Percentiles rank a stretch among this genome's conserved stretches.
phyloP scores from a whole-genome alignment of 2,113 vertebrate species.

The Okapia johnstoni region DNA sequence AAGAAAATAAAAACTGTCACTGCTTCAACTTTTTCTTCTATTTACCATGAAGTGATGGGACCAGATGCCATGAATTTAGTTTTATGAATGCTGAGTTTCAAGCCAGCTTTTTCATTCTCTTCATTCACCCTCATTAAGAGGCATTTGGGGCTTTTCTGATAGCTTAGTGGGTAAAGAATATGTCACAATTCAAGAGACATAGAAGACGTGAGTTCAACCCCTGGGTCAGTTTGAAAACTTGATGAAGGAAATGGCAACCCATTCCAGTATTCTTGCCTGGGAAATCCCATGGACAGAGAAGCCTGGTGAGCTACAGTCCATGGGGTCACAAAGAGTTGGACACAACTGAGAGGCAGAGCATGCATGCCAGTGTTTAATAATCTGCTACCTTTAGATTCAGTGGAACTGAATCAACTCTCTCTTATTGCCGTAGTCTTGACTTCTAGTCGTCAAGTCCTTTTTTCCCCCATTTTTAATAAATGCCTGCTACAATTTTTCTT shows the following conservation, averaged over 20 bases:
- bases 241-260: neutral
- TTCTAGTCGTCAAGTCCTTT: neutral
- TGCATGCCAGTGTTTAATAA: neutral
- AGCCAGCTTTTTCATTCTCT: neutral
- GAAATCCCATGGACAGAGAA: neutral
- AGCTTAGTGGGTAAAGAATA: neutral
- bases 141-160: neutral
- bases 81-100: neutral
- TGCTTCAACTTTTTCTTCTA: neutral
- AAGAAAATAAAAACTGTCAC: neutral
- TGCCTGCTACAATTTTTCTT: neutral
- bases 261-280: neutral
- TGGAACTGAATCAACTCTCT: neutral
- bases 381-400: neutral
- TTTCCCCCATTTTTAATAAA: slow-evolving; percentile 6
- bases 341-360: neutral
- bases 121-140: neutral
- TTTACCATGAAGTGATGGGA: neutral
- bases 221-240: neutral
- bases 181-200: neutral
- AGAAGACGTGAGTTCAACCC: neutral
- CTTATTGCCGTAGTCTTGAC: neutral
- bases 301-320: neutral
- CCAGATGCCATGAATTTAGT: neutral
- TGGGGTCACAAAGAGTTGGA: neutral